Evolutionary conservation across 2,797 vertebrate genomes (phyloP), one percentile per base, ranked within the genome.

Genomic region (Sebastes umbrosus): DNA sequence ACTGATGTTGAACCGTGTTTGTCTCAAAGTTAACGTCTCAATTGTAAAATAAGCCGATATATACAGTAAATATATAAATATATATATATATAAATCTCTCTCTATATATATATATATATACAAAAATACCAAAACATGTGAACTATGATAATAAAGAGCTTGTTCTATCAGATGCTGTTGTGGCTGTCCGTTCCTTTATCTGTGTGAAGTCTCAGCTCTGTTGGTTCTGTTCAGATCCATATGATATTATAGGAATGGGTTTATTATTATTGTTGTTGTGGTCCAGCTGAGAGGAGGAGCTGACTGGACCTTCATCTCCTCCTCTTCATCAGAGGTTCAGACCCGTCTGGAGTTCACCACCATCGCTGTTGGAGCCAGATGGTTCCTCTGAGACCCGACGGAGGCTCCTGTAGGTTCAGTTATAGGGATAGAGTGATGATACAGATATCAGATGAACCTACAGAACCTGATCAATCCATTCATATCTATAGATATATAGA

Each of bases 41-140:
- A 85, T 84, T 96, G 93, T 95, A 94, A 95, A 94, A 94, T 94
- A 90, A 91, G 82, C 77, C 81, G 84, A 58, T 91, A 90, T 92
- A 83, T 82, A 77, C 27, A 63, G 84, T 70, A 75, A 69, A 82
- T 75, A 85, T 69, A 80, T 69, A 73, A 69, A 57, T 80, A 63
- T 60, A 75, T 71, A 65, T 69, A 79, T 69, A 79, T 74, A 71
- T 14, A 75, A 46, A 83, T 39, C 11, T 77, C 27, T 29, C 27
- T 29, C 27, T 29, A 1, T 29, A 6, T 6, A 67, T 72, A 84
- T 86, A 79, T 86, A 79, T 84, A 84, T 84, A 31, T 7, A 31
- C 6, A 31, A 31, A 81, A 90, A 84, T 82, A 84, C 83, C 80
- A 87, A 90, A 88, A 79, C 77, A 76, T 87, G 72, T 80, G 81